Evolutionary conservation across 2,888 invertebrate species (phyloP).

Genomic region (Melieria omissa): DNA sequence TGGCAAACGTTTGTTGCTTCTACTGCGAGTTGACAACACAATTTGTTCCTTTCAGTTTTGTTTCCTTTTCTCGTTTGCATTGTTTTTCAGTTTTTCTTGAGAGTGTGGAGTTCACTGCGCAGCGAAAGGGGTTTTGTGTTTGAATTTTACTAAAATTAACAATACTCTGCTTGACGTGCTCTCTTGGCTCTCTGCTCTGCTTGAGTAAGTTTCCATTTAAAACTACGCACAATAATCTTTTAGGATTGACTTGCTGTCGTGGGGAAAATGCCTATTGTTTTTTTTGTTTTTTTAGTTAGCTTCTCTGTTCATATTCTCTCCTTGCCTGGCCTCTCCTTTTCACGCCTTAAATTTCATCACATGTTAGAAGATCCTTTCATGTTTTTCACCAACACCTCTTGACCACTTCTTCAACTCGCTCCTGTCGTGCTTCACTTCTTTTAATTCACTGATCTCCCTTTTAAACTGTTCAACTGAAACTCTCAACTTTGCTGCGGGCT

Average conservation of each 20-base stretch:
- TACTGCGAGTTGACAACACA: background rate
- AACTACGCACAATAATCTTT: conserved; percentile 18
- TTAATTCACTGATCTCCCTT: conserved; percentile 24
- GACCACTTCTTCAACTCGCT: conserved; percentile 30
- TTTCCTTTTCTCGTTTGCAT: conserved; percentile 5
- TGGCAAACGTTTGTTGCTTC: background rate
- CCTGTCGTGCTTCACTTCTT: conserved; percentile 28
- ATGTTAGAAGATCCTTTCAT: background rate
- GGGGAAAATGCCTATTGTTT: conserved; percentile 33
- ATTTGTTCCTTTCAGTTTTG: background rate
- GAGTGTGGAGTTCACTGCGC: background rate
- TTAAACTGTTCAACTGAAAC: conserved; percentile 29
- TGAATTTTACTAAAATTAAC: conserved; percentile 17
- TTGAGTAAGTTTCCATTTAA: conserved; percentile 20
- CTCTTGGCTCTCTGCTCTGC: background rate
- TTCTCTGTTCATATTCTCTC: conserved; percentile 10
- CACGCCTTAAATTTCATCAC: background rate
- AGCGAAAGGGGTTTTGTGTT: background rate
- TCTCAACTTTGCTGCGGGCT: conserved; percentile 32
- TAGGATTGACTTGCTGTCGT: conserved; percentile 27
- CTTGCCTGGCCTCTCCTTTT: background rate
- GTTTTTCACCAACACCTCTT: background rate
- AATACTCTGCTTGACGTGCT: conserved; percentile 5
- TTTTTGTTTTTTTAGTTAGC: conserved; percentile 10
- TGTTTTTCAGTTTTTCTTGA: background rate